phyloP scores from a whole-genome alignment of 2,888 invertebrate genomes.

The Parnassius smintheus region DNA sequence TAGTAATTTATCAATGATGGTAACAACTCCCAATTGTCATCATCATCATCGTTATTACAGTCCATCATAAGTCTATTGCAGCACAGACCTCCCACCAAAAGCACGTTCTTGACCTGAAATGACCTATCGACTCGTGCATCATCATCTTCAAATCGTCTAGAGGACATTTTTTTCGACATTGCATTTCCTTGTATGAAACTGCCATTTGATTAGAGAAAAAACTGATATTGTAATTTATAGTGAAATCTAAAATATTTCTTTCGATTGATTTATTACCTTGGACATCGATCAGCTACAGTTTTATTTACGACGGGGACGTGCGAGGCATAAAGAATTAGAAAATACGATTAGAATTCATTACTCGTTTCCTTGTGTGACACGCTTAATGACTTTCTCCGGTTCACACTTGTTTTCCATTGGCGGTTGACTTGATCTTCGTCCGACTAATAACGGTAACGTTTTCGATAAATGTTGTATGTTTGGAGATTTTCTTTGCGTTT shows the following conservation, averaged over 20 bases:
- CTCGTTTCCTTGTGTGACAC: slow-evolving; percentile 53
- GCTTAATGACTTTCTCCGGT: slow-evolving; percentile 76
- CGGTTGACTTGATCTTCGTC: slow-evolving; percentile 46
- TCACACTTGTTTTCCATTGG: slow-evolving; percentile 56
- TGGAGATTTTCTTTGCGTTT: too few species aligned
- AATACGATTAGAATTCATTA: slow-evolving; percentile 52
- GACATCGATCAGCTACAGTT: slow-evolving; percentile 4
- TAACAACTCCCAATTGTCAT: too few species aligned
- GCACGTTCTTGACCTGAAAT: too few species aligned
- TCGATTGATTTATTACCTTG: slow-evolving; percentile 29
- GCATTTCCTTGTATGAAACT: too few species aligned
- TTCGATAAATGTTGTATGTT: background rate
- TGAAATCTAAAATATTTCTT: slow-evolving; percentile 29
- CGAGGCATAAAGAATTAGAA: slow-evolving; percentile 41
- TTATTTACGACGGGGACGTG: slow-evolving; percentile 25
- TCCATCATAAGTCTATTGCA: too few species aligned
- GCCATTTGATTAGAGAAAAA: too few species aligned
- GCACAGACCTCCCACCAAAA: too few species aligned
- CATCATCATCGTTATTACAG: too few species aligned
- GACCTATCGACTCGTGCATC: too few species aligned
- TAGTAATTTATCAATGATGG: too few species aligned
- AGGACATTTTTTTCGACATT: too few species aligned
- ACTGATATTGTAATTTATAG: background rate
- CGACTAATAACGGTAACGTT: slow-evolving; percentile 17
- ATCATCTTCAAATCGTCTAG: too few species aligned